Evolutionary conservation across 2,888 invertebrate genomes (phyloP).

Genomic region (Erebia palarica): DNA sequence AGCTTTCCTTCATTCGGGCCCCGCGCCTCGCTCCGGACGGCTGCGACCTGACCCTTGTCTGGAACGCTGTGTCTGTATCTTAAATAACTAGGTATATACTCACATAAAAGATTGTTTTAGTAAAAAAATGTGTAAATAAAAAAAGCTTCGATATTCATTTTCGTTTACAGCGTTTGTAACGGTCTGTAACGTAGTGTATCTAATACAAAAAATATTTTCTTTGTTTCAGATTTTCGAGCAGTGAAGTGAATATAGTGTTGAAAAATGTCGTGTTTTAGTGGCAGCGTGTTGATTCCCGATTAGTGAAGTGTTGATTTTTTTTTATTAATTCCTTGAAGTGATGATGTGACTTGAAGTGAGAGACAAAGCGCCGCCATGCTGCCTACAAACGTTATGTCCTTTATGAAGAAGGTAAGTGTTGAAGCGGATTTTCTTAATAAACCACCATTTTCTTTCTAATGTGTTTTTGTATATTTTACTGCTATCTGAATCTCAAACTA

Average conservation of each 20-base stretch:
- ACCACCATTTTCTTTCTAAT: neutral
- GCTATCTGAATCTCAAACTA: too few species aligned
- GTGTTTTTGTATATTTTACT: too few species aligned
- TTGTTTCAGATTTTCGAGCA: slow-evolving; percentile 46
- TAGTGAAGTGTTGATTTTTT: slow-evolving; percentile 49
- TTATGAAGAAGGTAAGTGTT: slow-evolving; percentile 93
- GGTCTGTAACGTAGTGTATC: slow-evolving; percentile 13
- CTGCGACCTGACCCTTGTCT: slow-evolving; percentile 27
- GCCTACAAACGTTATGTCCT: slow-evolving; percentile 95
- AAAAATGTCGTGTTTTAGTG: slow-evolving; percentile 68
- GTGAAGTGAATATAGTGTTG: slow-evolving; percentile 34
- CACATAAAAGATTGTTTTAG: neutral
- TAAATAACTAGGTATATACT: slow-evolving; percentile 8
- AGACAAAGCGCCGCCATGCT: slow-evolving; percentile 85
- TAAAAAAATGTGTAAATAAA: neutral
- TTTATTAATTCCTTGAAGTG: slow-evolving; percentile 31
- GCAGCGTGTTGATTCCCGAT: slow-evolving; percentile 69
- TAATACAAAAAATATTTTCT: slow-evolving; percentile 27
- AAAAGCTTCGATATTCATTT: neutral
- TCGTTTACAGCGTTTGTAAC: neutral
- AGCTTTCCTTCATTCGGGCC: slow-evolving; percentile 43
- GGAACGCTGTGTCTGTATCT: neutral
- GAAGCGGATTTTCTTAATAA: neutral
- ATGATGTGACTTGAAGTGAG: slow-evolving; percentile 47
- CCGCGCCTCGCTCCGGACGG: slow-evolving; percentile 42